These are phyloP conservation scores for Phyllotreta cruciferae DNA, from an alignment of 2,888 invertebrate species.

Conservation along the genomic window DNA sequence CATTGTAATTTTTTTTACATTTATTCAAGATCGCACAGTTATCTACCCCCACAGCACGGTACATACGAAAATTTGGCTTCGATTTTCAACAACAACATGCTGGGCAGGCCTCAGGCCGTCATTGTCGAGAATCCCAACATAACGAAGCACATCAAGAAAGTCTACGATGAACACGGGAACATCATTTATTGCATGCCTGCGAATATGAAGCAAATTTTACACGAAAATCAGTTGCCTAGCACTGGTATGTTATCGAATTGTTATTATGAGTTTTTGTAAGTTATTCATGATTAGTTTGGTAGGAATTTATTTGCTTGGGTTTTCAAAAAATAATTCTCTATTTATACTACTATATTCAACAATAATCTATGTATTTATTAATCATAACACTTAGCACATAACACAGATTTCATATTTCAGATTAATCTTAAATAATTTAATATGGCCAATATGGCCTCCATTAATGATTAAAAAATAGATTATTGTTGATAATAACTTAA, in stretches of 20 bases:
- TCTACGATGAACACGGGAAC: conserved; percentile 69
- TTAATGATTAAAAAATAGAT: no score
- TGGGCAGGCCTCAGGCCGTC: conserved; percentile 56
- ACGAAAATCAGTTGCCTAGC: conserved; percentile 58
- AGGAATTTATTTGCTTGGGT: no score
- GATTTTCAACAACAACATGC: conserved; percentile 61
- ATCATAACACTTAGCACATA: no score
- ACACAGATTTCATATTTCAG: no score
- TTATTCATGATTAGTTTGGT: no score
- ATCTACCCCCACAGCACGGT: conserved; percentile 64
- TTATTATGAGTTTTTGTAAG: background rate
- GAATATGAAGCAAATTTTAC: conserved; percentile 59
- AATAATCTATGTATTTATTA: no score
- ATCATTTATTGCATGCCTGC: conserved; percentile 71
- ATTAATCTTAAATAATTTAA: no score
- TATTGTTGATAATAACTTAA: no score
- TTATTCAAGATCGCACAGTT: conserved; percentile 54
- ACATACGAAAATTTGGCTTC: conserved; percentile 74
- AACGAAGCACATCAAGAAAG: conserved; percentile 67
- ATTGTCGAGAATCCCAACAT: conserved; percentile 68
- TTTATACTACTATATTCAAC: no score
- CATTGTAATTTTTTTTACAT: background rate
- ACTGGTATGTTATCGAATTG: conserved; percentile 42
- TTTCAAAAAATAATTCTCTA: no score
- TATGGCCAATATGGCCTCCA: no score